Percentiles rank a stretch among this genome's conserved stretches.
Conservation (phyloP, 2,797 vertebrate species). For the Streptopelia turtur region DNA sequence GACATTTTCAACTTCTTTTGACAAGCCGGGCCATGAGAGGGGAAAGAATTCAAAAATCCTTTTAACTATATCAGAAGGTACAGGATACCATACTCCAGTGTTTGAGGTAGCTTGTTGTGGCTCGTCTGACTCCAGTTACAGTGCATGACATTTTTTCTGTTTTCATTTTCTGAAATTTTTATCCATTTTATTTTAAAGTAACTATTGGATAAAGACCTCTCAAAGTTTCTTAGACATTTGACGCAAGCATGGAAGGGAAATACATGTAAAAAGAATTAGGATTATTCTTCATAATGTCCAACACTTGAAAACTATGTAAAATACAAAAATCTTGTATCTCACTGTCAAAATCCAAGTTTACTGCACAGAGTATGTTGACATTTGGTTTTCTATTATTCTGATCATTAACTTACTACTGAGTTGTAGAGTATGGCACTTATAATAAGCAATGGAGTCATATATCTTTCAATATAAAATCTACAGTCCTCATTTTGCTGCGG, state of each 20-base stretch:
- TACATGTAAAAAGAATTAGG: not conserved
- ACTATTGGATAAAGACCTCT: not conserved
- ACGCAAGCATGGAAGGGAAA: not conserved
- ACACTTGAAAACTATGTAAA: not conserved
- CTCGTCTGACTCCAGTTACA: not conserved
- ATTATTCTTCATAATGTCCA: not conserved
- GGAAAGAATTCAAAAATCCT: not conserved
- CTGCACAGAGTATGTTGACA: not conserved
- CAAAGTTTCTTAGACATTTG: not conserved
- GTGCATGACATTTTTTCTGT: not conserved
- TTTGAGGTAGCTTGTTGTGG: not conserved
- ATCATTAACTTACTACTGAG: not conserved
- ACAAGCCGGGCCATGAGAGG: not conserved
- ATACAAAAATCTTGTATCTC: not conserved
- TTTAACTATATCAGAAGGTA: not conserved
- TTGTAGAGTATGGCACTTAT: not conserved
- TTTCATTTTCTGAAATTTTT: not conserved
- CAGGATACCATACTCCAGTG: accelerated
- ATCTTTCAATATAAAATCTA: not conserved
- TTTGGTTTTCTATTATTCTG: not conserved
- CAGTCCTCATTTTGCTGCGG: not conserved
- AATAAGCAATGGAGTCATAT: not conserved
- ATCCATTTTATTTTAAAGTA: not conserved
- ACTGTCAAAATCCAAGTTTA: not conserved
- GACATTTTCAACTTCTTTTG: not conserved